These are phyloP conservation scores for Trichonephila clavata DNA, from an alignment of 1,140 invertebrate species.

Conservation along the genomic window DNA sequence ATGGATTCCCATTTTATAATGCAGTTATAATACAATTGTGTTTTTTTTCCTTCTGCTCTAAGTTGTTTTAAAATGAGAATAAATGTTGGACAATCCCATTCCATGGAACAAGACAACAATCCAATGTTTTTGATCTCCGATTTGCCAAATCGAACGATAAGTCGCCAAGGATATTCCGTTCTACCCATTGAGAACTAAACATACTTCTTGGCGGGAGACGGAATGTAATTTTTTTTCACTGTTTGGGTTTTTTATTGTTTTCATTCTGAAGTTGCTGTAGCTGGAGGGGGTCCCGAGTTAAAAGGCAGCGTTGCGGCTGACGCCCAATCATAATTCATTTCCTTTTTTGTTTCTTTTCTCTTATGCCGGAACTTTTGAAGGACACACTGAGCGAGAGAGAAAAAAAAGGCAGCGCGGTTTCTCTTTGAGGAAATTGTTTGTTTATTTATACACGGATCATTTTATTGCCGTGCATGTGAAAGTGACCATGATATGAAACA, in stretches of 20 bases:
- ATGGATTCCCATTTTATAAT: too few relatives aligned
- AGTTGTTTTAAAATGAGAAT: too few relatives aligned
- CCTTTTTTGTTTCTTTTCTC: constrained; percentile 17
- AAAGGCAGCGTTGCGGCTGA: constrained; percentile 51
- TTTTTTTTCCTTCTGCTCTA: too few relatives aligned
- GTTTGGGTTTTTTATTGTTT: constrained; percentile 18
- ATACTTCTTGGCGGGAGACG: background rate
- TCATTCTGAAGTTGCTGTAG: constrained; percentile 27
- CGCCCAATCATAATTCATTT: constrained; percentile 63
- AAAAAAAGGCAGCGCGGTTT: background rate
- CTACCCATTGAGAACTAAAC: background rate
- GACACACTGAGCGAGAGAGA: constrained; percentile 14
- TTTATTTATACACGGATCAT: background rate
- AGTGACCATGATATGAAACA: background rate
- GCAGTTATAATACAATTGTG: too few relatives aligned
- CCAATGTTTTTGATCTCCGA: background rate
- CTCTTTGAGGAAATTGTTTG: constrained; percentile 18
- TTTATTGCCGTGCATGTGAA: background rate
- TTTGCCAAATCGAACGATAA: background rate
- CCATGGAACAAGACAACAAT: too few relatives aligned
- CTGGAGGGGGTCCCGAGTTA: constrained; percentile 21
- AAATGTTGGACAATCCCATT: too few relatives aligned
- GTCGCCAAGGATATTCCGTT: background rate
- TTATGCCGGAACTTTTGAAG: constrained; percentile 67
- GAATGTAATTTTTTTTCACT: background rate